phyloP scores from a whole-genome alignment of 1,140 invertebrate species.

The Melanaphis sacchari region DNA sequence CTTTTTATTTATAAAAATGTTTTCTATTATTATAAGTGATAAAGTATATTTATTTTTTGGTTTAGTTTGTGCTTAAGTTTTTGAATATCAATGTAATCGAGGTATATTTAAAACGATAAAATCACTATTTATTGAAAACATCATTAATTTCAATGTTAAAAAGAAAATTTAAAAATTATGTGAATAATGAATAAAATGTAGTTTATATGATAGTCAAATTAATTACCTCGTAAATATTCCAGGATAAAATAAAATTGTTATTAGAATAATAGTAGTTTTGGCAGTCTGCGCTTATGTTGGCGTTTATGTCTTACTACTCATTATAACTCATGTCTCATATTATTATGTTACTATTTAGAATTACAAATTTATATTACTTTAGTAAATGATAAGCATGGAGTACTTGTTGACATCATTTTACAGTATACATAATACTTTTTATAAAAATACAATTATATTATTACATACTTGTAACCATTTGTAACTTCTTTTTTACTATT shows the following conservation, averaged over 20 bases:
- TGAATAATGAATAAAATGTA: not conserved
- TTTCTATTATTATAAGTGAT: not conserved
- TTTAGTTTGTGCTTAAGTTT: not conserved
- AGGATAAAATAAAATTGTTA: not conserved
- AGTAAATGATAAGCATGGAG: not conserved
- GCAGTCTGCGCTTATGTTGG: not conserved
- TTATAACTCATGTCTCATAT: not conserved
- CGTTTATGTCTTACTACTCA: not conserved
- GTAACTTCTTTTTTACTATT: not conserved
- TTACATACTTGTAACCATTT: not conserved
- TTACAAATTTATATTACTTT: not conserved
- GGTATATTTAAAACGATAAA: not conserved
- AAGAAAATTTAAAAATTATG: not conserved
- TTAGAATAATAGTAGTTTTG: not conserved
- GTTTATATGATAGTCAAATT: not conserved
- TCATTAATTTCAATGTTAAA: not conserved
- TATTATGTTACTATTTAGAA: not conserved
- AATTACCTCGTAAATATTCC: not conserved
- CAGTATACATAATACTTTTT: not conserved
- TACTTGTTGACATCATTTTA: not conserved
- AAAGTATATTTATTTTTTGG: not conserved
- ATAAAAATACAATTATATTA: not conserved
- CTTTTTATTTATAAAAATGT: not conserved
- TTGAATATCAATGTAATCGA: not conserved
- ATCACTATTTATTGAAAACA: not conserved